Percentiles rank a stretch among this genome's conserved stretches.
These are phyloP conservation scores for Conomelus anceps DNA, from an alignment of 2,888 invertebrate genomes.

Conservation along the genomic window DNA sequence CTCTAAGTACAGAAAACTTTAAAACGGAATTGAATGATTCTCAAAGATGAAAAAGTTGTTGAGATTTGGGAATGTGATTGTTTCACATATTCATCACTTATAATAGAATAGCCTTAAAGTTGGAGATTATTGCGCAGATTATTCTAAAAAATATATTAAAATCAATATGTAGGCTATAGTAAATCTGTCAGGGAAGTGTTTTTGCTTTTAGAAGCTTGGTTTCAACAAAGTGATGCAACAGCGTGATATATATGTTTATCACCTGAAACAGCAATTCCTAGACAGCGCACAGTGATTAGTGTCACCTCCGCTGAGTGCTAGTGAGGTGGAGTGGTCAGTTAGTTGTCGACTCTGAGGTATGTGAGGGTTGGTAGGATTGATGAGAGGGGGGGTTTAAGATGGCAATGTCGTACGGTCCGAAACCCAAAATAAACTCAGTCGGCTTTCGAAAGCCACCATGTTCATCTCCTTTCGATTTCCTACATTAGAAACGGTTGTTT, in stretches of 20 bases:
- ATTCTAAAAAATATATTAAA: not conserved
- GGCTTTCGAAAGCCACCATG: constrained; percentile 8
- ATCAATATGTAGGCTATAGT: not conserved
- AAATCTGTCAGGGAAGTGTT: not conserved
- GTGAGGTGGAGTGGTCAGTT: not conserved
- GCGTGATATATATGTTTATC: not conserved
- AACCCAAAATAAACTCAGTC: constrained; percentile 8
- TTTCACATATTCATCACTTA: too few species aligned
- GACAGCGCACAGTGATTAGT: not conserved
- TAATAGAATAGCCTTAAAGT: too few species aligned
- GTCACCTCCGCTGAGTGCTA: not conserved
- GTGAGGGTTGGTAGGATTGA: too few species aligned
- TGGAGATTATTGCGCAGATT: not conserved
- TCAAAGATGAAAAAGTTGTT: too few species aligned
- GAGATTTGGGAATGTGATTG: too few species aligned
- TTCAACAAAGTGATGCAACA: not conserved
- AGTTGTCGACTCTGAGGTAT: too few species aligned
- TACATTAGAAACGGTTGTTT: not conserved
- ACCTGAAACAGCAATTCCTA: not conserved
- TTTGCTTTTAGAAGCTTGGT: not conserved
- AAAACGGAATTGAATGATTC: too few species aligned
- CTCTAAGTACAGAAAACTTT: too few species aligned
- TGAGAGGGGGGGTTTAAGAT: not conserved
- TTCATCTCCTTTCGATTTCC: constrained; percentile 1
- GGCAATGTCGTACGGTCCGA: not conserved